Evolutionary conservation across 37 sponge, comb jelly and placozoan species (phyloP), one percentile per base, ranked within the genome.

Genomic region (Tethya wilhelma): DNA sequence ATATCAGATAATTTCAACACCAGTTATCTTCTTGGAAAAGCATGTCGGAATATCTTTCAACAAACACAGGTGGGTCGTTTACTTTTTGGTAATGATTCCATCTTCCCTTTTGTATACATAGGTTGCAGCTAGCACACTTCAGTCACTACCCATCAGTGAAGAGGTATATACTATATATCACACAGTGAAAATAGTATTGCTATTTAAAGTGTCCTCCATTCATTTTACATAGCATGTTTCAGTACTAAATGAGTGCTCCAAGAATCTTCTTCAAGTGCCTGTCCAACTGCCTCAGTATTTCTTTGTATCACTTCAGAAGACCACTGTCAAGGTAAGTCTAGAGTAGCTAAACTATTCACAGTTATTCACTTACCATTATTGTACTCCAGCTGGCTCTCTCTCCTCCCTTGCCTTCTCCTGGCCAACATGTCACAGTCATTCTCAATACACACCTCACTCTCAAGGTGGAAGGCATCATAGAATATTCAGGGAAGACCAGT

Each of bases 391-490:
- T 83, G 73, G 84, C 79, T 19, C 56, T 89, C 4, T 78, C 79
- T 60, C 89, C 79, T 72, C 72, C 83, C 23, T 38, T 70, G 22
- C 84, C 84, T 31, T 23, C 67, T 53, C 19, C 74, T 67, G 87
- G 81, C 17, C 71, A 79, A 30, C 70, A 73, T 23, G 38, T 78
- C 34, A 8, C 57, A 31, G 44, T 85, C 41, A 12, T 64, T 22
- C 71, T 90, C 26, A 46, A 75, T 38, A 57, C 73, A 2, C 87
- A 85, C 25, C 65, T 90, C 34, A 55, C 82, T 17, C 81, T 90
- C 65, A 90, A 74, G 44, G 87, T 90, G 33, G 91, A 90, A 71
- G 91, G 91, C 19, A 73, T 90, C 22, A 59, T 90, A 22, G 70
- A 85, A 34, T 87, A 90, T 55, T n/a, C 73, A 5, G 79, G 89